phyloP scores from a whole-genome alignment of 2,113 vertebrate species.

The Bos indicus region DNA sequence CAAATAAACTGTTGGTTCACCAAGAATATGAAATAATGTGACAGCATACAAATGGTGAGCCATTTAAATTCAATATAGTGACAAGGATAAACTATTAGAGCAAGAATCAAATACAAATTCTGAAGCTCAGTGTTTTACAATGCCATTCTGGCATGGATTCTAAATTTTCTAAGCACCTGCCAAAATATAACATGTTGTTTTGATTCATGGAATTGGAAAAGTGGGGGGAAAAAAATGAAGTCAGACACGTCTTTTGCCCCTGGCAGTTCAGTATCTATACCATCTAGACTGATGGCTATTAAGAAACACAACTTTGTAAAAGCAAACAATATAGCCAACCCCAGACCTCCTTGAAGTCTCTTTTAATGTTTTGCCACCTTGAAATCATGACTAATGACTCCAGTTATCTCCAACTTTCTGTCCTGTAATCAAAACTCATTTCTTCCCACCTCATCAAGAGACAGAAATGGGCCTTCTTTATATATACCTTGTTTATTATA shows the following conservation, averaged over 20 bases:
- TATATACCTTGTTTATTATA: background rate
- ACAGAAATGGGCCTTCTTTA: background rate
- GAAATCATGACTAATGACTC: background rate
- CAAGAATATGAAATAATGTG: background rate
- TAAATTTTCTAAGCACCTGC: conserved; percentile 26
- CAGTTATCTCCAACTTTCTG: conserved; percentile 15
- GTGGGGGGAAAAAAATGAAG: background rate
- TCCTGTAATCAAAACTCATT: background rate
- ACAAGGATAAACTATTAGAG: background rate
- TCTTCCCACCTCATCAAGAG: background rate
- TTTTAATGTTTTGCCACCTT: background rate
- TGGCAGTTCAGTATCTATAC: background rate
- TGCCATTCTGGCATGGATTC: background rate
- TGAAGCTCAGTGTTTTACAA: background rate
- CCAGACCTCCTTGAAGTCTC: background rate
- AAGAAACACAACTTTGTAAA: background rate
- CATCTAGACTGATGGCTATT: background rate
- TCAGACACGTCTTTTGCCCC: background rate
- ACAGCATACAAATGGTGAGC: background rate
- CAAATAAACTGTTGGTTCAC: conserved; percentile 27
- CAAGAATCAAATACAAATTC: conserved; percentile 16
- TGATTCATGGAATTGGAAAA: background rate
- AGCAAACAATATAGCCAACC: background rate
- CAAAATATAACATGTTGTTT: conserved; percentile 23
- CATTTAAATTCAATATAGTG: conserved; percentile 9